Evolutionary conservation across 2,113 vertebrate species (phyloP).

Genomic region (Nesogale talazaci): DNA sequence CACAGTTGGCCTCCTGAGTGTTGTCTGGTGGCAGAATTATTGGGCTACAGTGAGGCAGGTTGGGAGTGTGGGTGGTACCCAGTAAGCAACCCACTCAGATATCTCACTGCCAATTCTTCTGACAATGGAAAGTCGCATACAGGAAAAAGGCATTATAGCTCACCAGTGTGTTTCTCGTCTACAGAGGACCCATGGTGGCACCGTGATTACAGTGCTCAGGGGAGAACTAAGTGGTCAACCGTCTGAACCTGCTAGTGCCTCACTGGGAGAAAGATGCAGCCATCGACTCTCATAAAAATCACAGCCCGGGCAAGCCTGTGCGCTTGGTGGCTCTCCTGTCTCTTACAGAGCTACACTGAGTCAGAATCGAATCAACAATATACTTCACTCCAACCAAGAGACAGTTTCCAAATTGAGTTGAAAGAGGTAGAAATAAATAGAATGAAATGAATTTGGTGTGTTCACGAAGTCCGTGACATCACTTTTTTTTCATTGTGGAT

Average conservation of each 20-base stretch:
- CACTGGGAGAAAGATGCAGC: not conserved
- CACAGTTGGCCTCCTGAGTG: conserved; percentile 42
- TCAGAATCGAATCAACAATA: not conserved
- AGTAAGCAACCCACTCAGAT: not conserved
- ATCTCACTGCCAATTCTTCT: conserved; percentile 19
- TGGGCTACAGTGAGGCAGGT: conserved; percentile 35
- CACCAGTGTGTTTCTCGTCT: not conserved
- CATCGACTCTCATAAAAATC: not conserved
- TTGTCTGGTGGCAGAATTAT: not conserved
- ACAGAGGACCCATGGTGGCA: not conserved
- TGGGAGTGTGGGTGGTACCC: conserved; percentile 59
- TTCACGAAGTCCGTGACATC: conserved; percentile 41
- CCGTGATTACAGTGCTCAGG: not conserved
- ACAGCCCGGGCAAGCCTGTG: not conserved
- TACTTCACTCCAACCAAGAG: not conserved
- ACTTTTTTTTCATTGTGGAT: conserved; percentile 48
- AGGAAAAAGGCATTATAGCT: not conserved
- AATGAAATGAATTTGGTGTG: conserved; percentile 19
- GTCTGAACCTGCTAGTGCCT: not conserved
- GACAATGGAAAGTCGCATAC: conserved; percentile 4
- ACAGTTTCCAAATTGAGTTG: not conserved
- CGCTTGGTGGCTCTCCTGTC: not conserved
- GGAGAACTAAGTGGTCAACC: not conserved
- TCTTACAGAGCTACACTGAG: not conserved
- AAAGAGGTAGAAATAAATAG: not conserved